Percentiles rank a stretch among this genome's conserved stretches.
Conservation (phyloP, 2,797 vertebrate species). For the Mormyrus proboscirostris region DNA sequence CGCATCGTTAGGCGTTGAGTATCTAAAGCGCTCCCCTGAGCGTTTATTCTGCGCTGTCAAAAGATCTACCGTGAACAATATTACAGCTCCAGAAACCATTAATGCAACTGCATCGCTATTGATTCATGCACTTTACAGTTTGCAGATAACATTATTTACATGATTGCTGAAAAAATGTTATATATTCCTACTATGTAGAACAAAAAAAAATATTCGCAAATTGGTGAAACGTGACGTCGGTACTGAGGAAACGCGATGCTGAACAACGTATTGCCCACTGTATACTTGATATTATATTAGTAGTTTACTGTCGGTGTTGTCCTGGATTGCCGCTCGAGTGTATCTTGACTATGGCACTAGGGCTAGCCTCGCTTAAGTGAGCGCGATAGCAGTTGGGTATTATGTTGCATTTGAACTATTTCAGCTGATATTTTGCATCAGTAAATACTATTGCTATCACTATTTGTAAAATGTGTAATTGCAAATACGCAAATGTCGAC, state of each 20-base stretch:
- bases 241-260: neutral
- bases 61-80: neutral
- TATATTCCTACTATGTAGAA: neutral
- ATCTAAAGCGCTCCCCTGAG: slow-evolving; percentile 8
- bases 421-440: neutral
- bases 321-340: neutral
- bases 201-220: neutral
- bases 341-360: neutral
- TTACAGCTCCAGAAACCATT: neutral
- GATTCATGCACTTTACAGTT: neutral
- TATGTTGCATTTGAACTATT: neutral
- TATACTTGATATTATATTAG: neutral
- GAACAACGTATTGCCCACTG: neutral
- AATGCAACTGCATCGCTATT: neutral
- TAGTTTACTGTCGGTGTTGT: neutral
- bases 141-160: neutral
- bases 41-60: neutral
- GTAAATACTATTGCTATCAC: neutral
- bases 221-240: neutral
- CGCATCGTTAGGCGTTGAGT: slow-evolving; percentile 14
- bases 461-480: neutral
- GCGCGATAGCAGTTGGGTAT: neutral
- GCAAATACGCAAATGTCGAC: neutral
- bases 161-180: neutral
- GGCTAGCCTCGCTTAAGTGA: neutral